A percentile compares a stretch with the other conserved stretches of the same genome.
Conservation (phyloP, 2,113 vertebrate species). For the Mormyrus lacerda region DNA sequence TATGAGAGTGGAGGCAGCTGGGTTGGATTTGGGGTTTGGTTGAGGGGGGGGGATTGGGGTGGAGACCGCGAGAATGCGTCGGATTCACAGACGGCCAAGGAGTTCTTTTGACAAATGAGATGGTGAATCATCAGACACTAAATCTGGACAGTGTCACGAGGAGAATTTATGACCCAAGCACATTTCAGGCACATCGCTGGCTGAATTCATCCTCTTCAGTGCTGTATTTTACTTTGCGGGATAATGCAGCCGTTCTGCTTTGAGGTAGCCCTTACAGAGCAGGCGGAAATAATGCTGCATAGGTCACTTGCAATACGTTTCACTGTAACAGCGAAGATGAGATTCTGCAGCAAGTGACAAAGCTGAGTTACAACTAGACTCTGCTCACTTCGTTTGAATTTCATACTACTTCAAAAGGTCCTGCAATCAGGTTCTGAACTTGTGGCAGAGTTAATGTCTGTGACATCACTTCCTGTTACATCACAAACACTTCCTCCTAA, state of each 20-base stretch:
- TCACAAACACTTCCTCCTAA: not conserved
- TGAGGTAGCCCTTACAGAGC: not conserved
- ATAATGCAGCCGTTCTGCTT: not conserved
- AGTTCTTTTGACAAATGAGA: not conserved
- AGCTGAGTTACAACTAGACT: not conserved
- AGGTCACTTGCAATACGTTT: not conserved
- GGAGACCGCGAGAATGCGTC: not conserved
- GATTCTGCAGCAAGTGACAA: not conserved
- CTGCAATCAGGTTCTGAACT: not conserved
- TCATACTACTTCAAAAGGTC: not conserved
- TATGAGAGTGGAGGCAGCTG: not conserved
- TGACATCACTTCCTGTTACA: not conserved
- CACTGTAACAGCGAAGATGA: not conserved
- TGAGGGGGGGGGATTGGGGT: not conserved
- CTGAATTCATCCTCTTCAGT: not conserved
- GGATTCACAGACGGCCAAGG: not conserved
- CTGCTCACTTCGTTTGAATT: not conserved
- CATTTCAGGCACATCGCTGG: not conserved
- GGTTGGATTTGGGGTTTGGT: not conserved
- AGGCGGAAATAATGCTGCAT: not conserved
- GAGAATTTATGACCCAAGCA: not conserved
- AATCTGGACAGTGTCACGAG: not conserved
- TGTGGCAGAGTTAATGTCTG: not conserved
- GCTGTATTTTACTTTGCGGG: not conserved
- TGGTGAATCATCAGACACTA: slow-evolving; percentile 4